Evolutionary conservation across 1,140 invertebrate genomes (phyloP), one percentile per base, ranked within the genome.

Genomic region (Heliconius hewitsoni): DNA sequence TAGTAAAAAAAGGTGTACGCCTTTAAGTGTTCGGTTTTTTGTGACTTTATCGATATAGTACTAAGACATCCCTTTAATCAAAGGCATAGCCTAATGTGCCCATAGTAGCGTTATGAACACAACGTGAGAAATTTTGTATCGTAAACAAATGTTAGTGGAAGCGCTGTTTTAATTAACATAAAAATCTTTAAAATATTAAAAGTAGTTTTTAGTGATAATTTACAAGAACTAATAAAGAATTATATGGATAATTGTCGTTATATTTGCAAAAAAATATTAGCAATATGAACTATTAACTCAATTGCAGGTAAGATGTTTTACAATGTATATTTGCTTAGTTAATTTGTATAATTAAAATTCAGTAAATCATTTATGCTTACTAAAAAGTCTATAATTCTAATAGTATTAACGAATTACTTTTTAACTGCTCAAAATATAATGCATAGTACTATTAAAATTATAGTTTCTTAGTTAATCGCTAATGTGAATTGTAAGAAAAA

Each of bases 71-170:
- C 11, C 60, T 66, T 30, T 66, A 66, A 8, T 30, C 60, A 66
- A 66, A n/a, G 60, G 27, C 27, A 30, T 66, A 66, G 11, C 23
- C 60, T 66, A 30, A 66, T 30, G 23, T 27, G 9, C 60, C 23
- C 27, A 66, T 27, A 66, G 23, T 66, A 66, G 23, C 60, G 23
- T 66, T 66, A 66, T 11, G 60, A 66, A 66, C 60, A 66, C 60
- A 66, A 66, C 23, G 23, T 66, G 60, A 66, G 3, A 66, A 30
- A 5, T 30, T 66, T 66, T 30, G 11, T 16, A 66, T 66, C 23
- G 60, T 66, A 66, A 66, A 66, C 60, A 66, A 66, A 66, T 66
- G n/a, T 66, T 30, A 66, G 27, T 66, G 60, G 60, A 66, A 11
- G 60, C 30, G 27, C 60, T 16, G 60, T 30, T 30, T 27, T 66